Percentiles rank a stretch among this genome's conserved stretches.
Evolutionary conservation across 2,888 invertebrate genomes (phyloP).

Genomic region (Phaonia tiefii): DNA sequence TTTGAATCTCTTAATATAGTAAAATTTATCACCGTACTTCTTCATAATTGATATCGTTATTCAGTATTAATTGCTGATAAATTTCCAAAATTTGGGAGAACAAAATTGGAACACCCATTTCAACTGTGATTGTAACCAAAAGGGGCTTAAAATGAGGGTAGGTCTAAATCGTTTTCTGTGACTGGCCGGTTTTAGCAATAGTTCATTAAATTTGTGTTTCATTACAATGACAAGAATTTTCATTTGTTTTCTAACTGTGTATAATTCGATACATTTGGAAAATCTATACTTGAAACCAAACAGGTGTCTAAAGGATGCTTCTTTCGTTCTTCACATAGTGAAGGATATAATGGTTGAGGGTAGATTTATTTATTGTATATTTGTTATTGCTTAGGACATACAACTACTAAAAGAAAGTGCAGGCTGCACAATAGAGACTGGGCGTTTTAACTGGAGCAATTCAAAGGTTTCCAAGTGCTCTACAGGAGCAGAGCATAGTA

Average conservation of each 20-base stretch:
- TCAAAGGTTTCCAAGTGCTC: slow-evolving; percentile 46
- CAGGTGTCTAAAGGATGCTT: slow-evolving; percentile 65
- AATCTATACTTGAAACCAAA: slow-evolving; percentile 54
- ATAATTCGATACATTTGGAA: slow-evolving; percentile 50
- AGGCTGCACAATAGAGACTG: slow-evolving; percentile 46
- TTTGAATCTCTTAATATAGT: no score
- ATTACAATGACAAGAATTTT: no score
- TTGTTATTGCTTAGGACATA: slow-evolving; percentile 10
- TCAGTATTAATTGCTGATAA: no score
- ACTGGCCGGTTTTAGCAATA: no score
- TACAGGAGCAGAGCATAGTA: slow-evolving; percentile 48
- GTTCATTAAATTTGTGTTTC: no score
- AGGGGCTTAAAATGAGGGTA: no score
- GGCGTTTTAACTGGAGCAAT: slow-evolving; percentile 66
- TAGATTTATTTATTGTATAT: slow-evolving; percentile 17
- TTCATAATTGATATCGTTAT: no score
- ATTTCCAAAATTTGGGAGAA: no score
- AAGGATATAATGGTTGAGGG: slow-evolving; percentile 15
- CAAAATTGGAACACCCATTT: no score
- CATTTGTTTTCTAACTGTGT: background rate
- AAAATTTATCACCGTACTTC: no score
- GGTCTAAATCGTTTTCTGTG: no score
- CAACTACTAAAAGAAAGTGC: slow-evolving; percentile 47
- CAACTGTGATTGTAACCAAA: no score
- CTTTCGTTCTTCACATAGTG: slow-evolving; percentile 7